phyloP scores from a whole-genome alignment of 2,113 vertebrate species.

The Erpornis zantholeuca region DNA sequence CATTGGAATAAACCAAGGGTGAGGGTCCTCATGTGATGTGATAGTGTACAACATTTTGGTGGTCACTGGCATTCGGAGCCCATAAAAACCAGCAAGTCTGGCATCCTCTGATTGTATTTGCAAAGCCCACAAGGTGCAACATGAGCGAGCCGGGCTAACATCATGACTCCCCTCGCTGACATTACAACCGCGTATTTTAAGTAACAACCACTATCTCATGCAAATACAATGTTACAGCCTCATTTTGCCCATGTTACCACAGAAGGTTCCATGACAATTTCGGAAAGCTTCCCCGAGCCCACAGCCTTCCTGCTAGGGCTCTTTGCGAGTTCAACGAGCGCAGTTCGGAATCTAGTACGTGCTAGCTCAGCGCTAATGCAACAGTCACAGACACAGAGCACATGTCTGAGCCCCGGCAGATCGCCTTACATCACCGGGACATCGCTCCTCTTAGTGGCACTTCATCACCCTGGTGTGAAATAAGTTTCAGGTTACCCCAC shows the following conservation, averaged over 20 bases:
- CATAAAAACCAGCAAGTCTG: not conserved
- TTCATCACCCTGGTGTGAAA: not conserved
- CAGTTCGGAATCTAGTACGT: not conserved
- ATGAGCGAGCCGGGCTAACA: not conserved
- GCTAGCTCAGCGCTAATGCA: not conserved
- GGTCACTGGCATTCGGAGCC: not conserved
- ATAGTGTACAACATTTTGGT: not conserved
- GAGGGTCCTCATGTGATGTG: fast-evolving
- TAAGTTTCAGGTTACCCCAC: not conserved
- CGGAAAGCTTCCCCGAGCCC: not conserved
- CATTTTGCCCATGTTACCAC: not conserved
- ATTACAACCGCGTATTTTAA: not conserved
- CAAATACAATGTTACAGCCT: not conserved
- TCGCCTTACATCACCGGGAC: not conserved
- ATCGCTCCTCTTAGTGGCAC: not conserved
- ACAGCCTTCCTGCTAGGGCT: not conserved
- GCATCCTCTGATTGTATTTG: not conserved
- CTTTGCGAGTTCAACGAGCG: not conserved
- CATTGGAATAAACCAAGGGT: not conserved
- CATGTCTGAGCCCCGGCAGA: not conserved
- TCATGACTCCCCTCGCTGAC: not conserved
- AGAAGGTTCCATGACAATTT: not conserved
- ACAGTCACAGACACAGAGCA: not conserved
- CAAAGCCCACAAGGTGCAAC: not conserved
- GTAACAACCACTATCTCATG: not conserved